A percentile compares a stretch with the other conserved stretches of the same genome.
Evolutionary conservation across 2,113 vertebrate species (phyloP).

Genomic region (Pteropus alecto): DNA sequence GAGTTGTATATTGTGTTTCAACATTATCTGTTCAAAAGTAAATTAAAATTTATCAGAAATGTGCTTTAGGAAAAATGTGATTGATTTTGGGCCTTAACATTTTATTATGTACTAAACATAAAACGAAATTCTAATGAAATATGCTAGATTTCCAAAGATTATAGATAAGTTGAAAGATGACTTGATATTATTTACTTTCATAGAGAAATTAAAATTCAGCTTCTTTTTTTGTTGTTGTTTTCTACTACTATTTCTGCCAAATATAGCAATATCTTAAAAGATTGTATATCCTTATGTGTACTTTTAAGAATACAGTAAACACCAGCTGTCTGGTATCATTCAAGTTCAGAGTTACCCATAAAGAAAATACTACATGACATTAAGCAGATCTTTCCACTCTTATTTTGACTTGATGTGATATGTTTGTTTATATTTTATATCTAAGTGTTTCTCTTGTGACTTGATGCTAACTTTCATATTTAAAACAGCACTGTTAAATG

Average conservation of each 20-base stretch:
- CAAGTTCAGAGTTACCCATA: not conserved
- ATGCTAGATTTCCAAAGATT: not conserved
- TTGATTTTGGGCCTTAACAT: not conserved
- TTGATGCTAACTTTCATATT: not conserved
- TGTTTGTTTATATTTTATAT: constrained; percentile 20
- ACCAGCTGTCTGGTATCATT: not conserved
- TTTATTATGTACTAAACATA: not conserved
- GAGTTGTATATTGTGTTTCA: not conserved
- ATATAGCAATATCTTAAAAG: not conserved
- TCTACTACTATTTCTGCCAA: not conserved
- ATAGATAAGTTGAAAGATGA: not conserved
- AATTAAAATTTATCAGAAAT: not conserved
- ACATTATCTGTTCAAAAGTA: not conserved
- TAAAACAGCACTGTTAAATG: not conserved
- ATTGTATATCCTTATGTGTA: not conserved
- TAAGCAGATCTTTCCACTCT: not conserved
- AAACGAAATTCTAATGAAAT: not conserved
- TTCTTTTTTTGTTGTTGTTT: not conserved
- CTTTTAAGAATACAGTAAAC: not conserved
- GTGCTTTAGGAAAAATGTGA: not conserved
- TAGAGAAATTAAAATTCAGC: not conserved
- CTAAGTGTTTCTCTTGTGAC: not conserved
- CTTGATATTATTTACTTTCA: not conserved
- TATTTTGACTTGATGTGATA: constrained; percentile 11
- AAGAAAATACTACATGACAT: not conserved